Base-by-base conservation (phyloP, 2,113 vertebrate species). In the Sylvilagus bachmani region DNA sequence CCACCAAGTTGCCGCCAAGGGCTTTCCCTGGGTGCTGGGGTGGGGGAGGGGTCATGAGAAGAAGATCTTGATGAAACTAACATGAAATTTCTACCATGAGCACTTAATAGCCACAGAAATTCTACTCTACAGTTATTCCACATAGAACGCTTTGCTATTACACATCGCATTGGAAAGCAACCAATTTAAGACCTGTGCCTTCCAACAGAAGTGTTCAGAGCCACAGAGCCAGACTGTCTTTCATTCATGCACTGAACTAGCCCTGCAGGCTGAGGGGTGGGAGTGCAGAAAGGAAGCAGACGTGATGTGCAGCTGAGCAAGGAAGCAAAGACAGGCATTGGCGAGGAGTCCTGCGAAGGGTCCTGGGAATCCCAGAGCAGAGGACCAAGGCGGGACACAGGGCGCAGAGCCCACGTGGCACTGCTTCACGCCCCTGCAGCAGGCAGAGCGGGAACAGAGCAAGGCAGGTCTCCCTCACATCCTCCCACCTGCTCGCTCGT, bases 41-140 rank as follows among this genome's bases (percentile, higher is more conserved):
- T 3, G 8, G 13, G 31, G 10, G 19, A 0, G 1, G 31, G 9
- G 4, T 11, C 55, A 27, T 2, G 13, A 29, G 49, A 10, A 49
- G 33, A 17, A 17, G n/a, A 17, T 33, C 1, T 0, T 16, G 3
- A 70, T 33, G 44, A 44, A 44, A 44, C 44, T 44, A 8, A 44
- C 69, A 33, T 19, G 49, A 94, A 62, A 64, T 25, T 82, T 85
- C 55, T 25, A 77, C 31, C 44, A 33, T 17, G 36, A 78, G 27
- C 14, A 21, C 49, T 64, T 38, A 79, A 85, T 93, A 49, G 10
- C 69, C 78, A 78, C 2, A 64, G 80, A 84, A 85, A 53, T 58
- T 22, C 53, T 67, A 9, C 44, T 64, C 66, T 55, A 29, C 36
- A 55, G 51, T 33, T 2, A 25, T 82, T 69, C 14, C 77, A 3